Evolutionary conservation across 2,113 vertebrate species (phyloP), one percentile per base, ranked within the genome.

Genomic region (Upupa epops): DNA sequence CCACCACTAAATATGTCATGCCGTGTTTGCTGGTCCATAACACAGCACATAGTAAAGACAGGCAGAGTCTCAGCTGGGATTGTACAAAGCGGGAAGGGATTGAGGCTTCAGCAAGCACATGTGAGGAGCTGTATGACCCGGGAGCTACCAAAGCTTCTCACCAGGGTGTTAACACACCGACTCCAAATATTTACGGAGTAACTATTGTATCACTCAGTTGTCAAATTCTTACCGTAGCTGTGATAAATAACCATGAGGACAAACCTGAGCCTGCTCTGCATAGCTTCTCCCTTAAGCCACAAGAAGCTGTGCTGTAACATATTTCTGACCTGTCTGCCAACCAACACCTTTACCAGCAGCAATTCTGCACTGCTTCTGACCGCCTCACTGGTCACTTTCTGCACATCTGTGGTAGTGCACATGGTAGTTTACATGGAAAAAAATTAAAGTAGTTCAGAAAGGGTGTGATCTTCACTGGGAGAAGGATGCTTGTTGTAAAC

Each of bases 181-280:
- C 22, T 72, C 42, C 70, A 90, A 94, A 79, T 73, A 93, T 69
- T 89, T 78, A 78, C 48, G 46, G 46, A 75, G 66, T 52, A 86
- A 70, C n/a, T 37, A 20, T 24, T 66, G 4, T 36, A 73, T 16
- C 7, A 1, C 20, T 65, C 21, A 8, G 34, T 55, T 64, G 59
- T 87, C 68, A 73, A 87, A 94, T 42, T 20, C 74, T 86, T 90
- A 74, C 65, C 51, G n/a, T 14, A 40, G 49, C 1, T 1, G 9
- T 36, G 64, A 85, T 45, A 31, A 87, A 79, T 16, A 89, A 55
- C 15, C 49, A 4, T 2, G 2, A 82, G n/a, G 70, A 46, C 29
- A 54, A 88, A 84, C n/a, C 29, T 22, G 25, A 78, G 42, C 18
- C 36, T 65, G 45, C 54, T 78, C 83, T 65, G 32, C 28, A 7